phyloP scores from a whole-genome alignment of 2,113 vertebrate genomes.

The Cynocephalus volans region DNA sequence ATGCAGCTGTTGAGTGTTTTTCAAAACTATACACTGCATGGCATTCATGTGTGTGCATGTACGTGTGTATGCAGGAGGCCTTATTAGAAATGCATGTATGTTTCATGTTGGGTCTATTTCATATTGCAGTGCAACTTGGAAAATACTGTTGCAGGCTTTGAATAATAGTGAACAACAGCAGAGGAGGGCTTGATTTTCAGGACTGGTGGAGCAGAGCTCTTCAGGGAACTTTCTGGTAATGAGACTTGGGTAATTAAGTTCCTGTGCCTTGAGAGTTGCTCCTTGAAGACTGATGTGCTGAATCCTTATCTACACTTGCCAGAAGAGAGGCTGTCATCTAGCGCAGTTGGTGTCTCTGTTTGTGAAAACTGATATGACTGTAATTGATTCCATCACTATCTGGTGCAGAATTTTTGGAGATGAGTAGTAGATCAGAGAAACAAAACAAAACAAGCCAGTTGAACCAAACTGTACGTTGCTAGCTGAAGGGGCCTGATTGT shows the following conservation, averaged over 20 bases:
- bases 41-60: fast-evolving
- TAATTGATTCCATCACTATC: not conserved
- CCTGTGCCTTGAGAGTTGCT: not conserved
- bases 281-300: not conserved
- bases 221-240: slow-evolving; percentile 13
- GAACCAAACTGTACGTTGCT: not conserved
- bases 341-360: not conserved
- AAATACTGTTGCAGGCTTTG: not conserved
- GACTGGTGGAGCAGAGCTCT: not conserved
- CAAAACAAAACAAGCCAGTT: not conserved
- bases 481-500: not conserved
- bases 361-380: not conserved
- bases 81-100: not conserved
- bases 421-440: not conserved
- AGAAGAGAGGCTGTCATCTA: slow-evolving; percentile 39
- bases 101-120: not conserved
- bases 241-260: not conserved
- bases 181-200: not conserved
- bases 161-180: not conserved
- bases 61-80: not conserved
- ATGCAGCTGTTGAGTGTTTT: not conserved
- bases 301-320: not conserved
- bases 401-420: not conserved
- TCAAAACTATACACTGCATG: not conserved
- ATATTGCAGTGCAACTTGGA: not conserved